These are phyloP conservation scores for Catharus bicknelli DNA, from an alignment of 2,113 vertebrate species.

Conservation along the genomic window DNA sequence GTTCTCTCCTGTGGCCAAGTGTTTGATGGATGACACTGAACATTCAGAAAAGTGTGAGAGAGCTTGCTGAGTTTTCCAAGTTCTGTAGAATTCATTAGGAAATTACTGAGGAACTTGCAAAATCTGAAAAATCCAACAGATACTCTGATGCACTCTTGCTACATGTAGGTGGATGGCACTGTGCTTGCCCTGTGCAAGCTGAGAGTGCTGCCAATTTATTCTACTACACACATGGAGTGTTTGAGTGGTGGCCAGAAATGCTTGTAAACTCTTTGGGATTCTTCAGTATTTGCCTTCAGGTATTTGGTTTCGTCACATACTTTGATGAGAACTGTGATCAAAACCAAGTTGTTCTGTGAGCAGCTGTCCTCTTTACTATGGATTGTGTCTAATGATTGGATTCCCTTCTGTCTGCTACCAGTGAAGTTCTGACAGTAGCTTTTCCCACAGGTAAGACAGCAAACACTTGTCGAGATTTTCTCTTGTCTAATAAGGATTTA, in stretches of 20 bases:
- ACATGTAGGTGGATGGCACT: not conserved
- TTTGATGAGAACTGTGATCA: not conserved
- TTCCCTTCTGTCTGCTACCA: not conserved
- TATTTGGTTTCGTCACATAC: not conserved
- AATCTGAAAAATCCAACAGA: constrained; percentile 18
- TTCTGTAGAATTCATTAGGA: not conserved
- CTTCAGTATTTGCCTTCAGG: constrained; percentile 21
- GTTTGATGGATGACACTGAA: not conserved
- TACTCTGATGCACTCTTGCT: not conserved
- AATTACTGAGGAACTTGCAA: not conserved
- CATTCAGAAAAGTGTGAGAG: not conserved
- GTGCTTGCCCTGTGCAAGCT: not conserved
- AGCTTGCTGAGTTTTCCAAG: not conserved
- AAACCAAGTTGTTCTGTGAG: not conserved
- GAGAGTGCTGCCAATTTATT: not conserved
- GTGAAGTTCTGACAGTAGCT: not conserved
- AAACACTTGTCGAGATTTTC: not conserved
- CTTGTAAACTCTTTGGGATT: not conserved
- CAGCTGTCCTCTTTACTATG: not conserved
- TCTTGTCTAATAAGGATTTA: not conserved
- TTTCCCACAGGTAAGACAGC: not conserved
- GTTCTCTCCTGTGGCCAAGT: not conserved
- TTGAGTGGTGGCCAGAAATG: not conserved
- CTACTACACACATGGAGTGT: not conserved
- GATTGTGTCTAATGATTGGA: not conserved